A percentile compares a stretch with the other conserved stretches of the same genome.
Conservation (phyloP, 1,140 invertebrate genomes). For the Cryptotermes secundus region DNA sequence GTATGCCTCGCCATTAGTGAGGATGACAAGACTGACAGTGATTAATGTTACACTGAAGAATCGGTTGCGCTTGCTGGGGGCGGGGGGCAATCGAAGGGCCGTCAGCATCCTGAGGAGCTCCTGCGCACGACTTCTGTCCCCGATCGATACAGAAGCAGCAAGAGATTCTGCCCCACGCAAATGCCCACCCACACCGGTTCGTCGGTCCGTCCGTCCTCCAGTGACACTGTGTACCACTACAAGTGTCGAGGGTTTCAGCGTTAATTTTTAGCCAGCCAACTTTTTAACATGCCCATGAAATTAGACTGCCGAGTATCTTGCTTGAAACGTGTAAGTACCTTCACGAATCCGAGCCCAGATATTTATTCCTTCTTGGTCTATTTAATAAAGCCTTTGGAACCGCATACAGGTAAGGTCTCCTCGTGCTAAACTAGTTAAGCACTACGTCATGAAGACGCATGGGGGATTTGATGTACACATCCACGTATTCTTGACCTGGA, state of each 20-base stretch:
- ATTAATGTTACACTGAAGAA: constrained; percentile 1
- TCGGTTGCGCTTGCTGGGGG: neutral
- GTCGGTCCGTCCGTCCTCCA: neutral
- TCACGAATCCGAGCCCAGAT: no score
- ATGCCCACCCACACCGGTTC: neutral
- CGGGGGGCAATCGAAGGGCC: neutral
- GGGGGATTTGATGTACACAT: no score
- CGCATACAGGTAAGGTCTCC: no score
- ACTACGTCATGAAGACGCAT: no score
- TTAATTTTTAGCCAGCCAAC: neutral
- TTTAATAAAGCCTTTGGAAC: no score
- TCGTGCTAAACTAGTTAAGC: no score
- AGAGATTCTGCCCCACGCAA: neutral
- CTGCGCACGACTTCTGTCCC: neutral
- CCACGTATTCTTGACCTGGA: no score
- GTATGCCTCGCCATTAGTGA: neutral
- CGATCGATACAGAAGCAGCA: neutral
- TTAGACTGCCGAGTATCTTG: no score
- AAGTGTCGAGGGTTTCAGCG: neutral
- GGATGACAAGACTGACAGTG: neutral
- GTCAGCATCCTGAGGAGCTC: neutral
- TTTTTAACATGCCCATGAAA: no score
- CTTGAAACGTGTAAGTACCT: no score
- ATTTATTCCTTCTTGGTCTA: no score
- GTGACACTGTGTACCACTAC: neutral